These are phyloP conservation scores for Amiota mariae DNA, from an alignment of 2,888 invertebrate species.

Conservation along the genomic window DNA sequence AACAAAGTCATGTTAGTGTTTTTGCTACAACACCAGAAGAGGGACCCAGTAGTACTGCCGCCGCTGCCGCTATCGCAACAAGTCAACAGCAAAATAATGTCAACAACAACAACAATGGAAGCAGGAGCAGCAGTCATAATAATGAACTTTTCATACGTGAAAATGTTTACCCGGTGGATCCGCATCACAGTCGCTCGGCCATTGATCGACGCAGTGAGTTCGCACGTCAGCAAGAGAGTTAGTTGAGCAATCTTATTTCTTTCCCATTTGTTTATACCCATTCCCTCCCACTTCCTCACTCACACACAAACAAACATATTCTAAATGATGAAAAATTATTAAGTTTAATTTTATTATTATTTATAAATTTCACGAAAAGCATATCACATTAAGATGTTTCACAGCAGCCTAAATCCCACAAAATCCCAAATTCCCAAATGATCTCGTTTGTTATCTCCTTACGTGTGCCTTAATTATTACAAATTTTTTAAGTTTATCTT, in stretches of 20 bases:
- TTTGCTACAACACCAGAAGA: conserved; percentile 72
- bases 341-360: no score
- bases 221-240: conserved; percentile 70
- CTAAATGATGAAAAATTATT: no score
- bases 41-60: conserved; percentile 41
- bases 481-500: no score
- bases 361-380: no score
- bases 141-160: conserved; percentile 60
- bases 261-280: conserved; percentile 8
- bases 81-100: conserved; percentile 48
- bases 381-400: no score
- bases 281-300: neutral
- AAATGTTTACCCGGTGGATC: conserved; percentile 71
- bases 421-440: no score
- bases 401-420: no score
- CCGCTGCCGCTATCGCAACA: neutral
- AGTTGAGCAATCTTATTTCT: conserved; percentile 52
- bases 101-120: neutral
- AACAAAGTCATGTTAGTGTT: conserved; percentile 60
- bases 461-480: no score
- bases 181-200: conserved; percentile 67
- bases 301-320: neutral
- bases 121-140: conserved; percentile 45
- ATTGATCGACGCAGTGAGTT: conserved; percentile 72
- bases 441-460: no score